Percentiles rank a stretch among this genome's conserved stretches.
These are phyloP conservation scores for Polydrusus tereticollis DNA, from an alignment of 2,888 invertebrate species.

Conservation along the genomic window DNA sequence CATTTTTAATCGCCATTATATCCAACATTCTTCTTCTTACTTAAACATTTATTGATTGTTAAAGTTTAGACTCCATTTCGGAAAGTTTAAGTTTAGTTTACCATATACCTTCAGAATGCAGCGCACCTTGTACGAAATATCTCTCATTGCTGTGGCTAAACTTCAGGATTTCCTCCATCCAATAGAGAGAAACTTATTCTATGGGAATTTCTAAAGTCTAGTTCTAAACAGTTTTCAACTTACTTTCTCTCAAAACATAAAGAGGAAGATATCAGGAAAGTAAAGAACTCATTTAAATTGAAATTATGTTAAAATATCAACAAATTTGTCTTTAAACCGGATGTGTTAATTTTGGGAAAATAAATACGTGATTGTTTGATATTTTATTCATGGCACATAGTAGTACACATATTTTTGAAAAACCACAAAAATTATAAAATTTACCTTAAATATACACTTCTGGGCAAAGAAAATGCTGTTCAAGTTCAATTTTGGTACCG, in stretches of 20 bases:
- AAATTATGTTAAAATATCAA: no score
- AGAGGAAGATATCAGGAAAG: neutral
- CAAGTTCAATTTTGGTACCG: no score
- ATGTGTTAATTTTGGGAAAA: no score
- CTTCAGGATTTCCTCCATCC: slow-evolving; percentile 1
- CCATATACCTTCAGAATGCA: neutral
- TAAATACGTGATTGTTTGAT: no score
- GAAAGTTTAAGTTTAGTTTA: neutral
- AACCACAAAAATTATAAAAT: neutral
- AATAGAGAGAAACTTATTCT: slow-evolving; percentile 1
- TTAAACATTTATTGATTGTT: neutral
- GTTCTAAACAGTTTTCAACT: neutral
- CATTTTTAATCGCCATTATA: neutral
- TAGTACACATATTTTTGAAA: no score
- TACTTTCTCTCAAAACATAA: neutral
- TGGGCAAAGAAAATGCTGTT: no score
- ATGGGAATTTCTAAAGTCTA: neutral
- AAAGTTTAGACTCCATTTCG: neutral
- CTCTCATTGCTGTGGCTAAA: slow-evolving; percentile 2
- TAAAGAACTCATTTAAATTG: no score
- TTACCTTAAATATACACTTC: no score
- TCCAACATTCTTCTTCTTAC: neutral
- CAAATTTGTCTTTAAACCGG: no score
- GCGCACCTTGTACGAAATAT: slow-evolving; percentile 6
- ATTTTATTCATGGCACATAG: no score